Conservation (phyloP, 1,140 invertebrate genomes). For the Lutraria rhynchaena region DNA sequence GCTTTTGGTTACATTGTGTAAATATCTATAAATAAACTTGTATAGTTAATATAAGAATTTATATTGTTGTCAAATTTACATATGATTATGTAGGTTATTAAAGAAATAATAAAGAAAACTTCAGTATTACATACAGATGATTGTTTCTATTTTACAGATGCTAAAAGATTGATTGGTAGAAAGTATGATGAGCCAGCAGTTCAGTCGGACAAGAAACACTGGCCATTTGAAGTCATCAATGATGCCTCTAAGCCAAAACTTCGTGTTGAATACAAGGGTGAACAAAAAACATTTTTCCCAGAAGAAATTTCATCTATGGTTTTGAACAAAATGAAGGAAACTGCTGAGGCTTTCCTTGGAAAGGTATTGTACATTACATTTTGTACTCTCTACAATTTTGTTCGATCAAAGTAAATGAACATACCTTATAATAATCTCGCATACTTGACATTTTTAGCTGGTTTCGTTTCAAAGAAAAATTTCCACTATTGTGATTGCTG, state of each 20-base stretch:
- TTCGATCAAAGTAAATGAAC: no score
- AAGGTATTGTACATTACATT: slow-evolving; percentile 76
- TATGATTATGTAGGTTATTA: background rate
- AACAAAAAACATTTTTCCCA: slow-evolving; percentile 94
- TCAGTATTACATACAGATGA: background rate
- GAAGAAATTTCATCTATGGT: slow-evolving; percentile 97
- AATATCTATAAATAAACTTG: background rate
- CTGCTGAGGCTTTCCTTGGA: slow-evolving; percentile 96
- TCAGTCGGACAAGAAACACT: slow-evolving; percentile 86
- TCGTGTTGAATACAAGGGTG: slow-evolving; percentile 92
- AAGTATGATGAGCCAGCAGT: slow-evolving; percentile 89
- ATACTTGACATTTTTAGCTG: no score
- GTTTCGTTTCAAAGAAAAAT: no score
- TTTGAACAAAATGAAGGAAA: slow-evolving; percentile 93
- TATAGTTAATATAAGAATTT: background rate
- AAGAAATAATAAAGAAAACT: background rate
- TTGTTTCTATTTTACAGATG: slow-evolving; percentile 83
- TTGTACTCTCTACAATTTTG: no score
- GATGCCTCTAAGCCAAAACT: slow-evolving; percentile 93
- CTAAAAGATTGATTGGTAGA: slow-evolving; percentile 90
- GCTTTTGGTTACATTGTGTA: background rate
- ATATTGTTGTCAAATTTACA: background rate
- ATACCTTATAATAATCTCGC: no score
- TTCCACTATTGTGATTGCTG: no score
- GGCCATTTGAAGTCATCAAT: slow-evolving; percentile 91